Base-by-base conservation (phyloP, 2,797 vertebrate species). In the Protonibea diacanthus region DNA sequence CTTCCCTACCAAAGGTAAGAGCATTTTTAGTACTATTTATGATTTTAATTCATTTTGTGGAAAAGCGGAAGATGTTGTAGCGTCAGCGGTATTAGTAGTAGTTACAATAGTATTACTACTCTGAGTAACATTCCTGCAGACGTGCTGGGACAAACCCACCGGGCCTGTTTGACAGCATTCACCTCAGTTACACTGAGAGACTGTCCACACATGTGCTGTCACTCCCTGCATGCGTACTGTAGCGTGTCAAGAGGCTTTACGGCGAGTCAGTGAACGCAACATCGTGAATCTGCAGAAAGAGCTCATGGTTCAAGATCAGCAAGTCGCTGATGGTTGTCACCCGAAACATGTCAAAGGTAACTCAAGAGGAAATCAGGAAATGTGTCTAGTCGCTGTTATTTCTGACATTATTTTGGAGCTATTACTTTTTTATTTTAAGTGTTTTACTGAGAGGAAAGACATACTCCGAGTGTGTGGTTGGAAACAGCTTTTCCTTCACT, bases 101-200 rank as follows among this genome's bases (percentile, higher is more conserved):
- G 27, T 59, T 3, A 12, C 23, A 20, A 48, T 61, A n/a, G 29
- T 11, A 33, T 27, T 77, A 6, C 66, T 55, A 71, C 71, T 69
- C 6, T 38, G 45, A 56, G 71, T 66, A 48, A 76, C 78, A 80
- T 77, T 81, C 42, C 47, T 84, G 79, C 51, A 48, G 76, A 78
- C 61, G 7, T 72, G 86, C 78, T 40, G 70, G 51, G 58, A 74
- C 62, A 52, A 87, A 85, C 80, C 80, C 17, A 74, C 69, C 78
- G 14, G 6, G 58, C 91, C 86, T 71, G 91, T 89, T 76, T 2
- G 63, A 57, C 89, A 59, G 79, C 85, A 90, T 92, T 91, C 86
- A 83, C 7, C 44, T 63, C 45, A 13, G 40, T 15, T 11, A 42
- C 33, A 38, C 55, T 23, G 48, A 67, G 57, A 60, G 12, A 4